phyloP scores from a whole-genome alignment of 2,113 vertebrate genomes.

The Xenopus tropicalis region DNA sequence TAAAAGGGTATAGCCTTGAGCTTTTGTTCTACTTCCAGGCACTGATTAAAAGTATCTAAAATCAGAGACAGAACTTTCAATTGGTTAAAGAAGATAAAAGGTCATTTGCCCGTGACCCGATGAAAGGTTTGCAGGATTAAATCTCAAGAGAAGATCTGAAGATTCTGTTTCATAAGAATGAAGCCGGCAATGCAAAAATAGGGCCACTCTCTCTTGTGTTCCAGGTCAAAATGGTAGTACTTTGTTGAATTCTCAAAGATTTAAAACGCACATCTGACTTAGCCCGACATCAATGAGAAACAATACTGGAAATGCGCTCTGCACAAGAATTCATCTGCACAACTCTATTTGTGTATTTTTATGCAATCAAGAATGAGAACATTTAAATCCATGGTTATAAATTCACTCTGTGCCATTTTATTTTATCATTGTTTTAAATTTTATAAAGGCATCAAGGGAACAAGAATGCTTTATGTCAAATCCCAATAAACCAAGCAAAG shows the following conservation, averaged over 20 bases:
- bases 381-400: not conserved
- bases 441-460: too few species aligned
- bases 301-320: constrained; percentile 11
- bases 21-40: constrained; percentile 19
- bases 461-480: too few species aligned
- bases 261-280: constrained; percentile 20
- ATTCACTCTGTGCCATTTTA: not conserved
- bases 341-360: too few species aligned
- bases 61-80: constrained; percentile 30
- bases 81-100: constrained; percentile 32
- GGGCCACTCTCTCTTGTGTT: constrained; percentile 7
- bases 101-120: constrained; percentile 22
- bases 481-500: too few species aligned
- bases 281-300: constrained; percentile 21
- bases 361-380: not conserved
- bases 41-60: constrained; percentile 33
- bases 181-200: constrained; percentile 27
- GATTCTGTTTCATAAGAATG: constrained; percentile 39
- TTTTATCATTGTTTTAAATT: too few species aligned
- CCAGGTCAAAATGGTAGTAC: constrained; percentile 22
- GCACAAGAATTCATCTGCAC: constrained; percentile 14
- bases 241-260: constrained; percentile 40
- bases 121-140: constrained; percentile 35
- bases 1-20: constrained; percentile 5
- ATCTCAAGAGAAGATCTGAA: constrained; percentile 33